A percentile compares a stretch with the other conserved stretches of the same genome.
phyloP scores from a whole-genome alignment of 2,888 invertebrate species.

The Eupsilia transversa region DNA sequence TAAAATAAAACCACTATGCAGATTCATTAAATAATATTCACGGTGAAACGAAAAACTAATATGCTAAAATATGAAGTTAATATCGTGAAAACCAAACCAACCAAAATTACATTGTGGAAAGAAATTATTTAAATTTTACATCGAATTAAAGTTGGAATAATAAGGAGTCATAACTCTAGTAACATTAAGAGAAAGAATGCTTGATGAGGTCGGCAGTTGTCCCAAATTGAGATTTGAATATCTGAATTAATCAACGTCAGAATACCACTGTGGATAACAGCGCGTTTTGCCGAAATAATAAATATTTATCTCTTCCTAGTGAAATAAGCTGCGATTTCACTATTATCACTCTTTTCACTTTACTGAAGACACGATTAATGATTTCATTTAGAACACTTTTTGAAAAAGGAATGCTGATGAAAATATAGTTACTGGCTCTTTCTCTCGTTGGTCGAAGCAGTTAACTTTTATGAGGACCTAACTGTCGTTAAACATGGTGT shows the following conservation, averaged over 20 bases:
- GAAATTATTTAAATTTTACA: background rate
- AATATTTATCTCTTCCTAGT: conserved; percentile 74
- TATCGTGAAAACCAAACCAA: background rate
- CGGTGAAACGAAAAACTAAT: background rate
- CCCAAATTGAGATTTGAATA: conserved; percentile 78
- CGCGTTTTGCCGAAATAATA: conserved; percentile 77
- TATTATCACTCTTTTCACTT: conserved; percentile 73
- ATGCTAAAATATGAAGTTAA: background rate
- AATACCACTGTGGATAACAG: conserved; percentile 76
- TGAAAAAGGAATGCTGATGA: conserved; percentile 34
- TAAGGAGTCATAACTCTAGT: conserved; percentile 1
- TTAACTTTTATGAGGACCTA: conserved; percentile 68
- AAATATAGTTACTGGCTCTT: conserved; percentile 44
- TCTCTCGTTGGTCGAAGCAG: conserved; percentile 54
- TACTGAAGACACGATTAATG: conserved; percentile 77
- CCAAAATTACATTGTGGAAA: background rate
- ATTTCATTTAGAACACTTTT: conserved; percentile 55
- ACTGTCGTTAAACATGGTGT: conserved; percentile 55
- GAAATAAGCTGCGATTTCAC: conserved; percentile 80
- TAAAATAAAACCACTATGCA: background rate
- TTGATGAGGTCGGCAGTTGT: conserved; percentile 54
- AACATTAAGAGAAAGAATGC: conserved; percentile 55
- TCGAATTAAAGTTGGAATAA: background rate
- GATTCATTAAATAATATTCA: background rate
- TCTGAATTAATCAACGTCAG: conserved; percentile 80